These are phyloP conservation scores for Linnaemya tessellans DNA, from an alignment of 2,888 invertebrate species.

Conservation along the genomic window DNA sequence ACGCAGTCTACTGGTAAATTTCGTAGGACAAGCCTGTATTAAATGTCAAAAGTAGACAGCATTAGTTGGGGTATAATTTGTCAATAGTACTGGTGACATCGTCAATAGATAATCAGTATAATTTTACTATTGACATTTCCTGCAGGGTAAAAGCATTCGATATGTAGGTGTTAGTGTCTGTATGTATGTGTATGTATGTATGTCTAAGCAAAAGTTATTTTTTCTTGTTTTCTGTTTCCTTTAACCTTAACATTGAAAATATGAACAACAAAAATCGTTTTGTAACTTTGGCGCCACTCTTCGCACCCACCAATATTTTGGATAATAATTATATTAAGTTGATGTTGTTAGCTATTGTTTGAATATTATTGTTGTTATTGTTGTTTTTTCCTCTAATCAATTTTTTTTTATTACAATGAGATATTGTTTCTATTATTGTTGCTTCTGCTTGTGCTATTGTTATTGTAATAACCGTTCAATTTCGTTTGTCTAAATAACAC, in stretches of 20 bases:
- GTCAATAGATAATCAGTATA: too few relatives aligned
- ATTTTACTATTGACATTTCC: too few relatives aligned
- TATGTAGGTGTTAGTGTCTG: neutral
- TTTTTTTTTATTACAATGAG: conserved; percentile 2
- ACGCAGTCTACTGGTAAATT: too few relatives aligned
- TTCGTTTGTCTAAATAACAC: conserved; percentile 2
- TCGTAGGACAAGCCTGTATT: too few relatives aligned
- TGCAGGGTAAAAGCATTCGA: neutral
- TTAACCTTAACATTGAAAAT: neutral
- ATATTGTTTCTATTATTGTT: conserved; percentile 6
- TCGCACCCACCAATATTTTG: conserved; percentile 28
- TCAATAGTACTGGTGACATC: too few relatives aligned
- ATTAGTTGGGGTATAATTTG: too few relatives aligned
- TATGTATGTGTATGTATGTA: neutral
- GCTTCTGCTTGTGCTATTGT: neutral
- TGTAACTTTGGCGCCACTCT: conserved; percentile 5
- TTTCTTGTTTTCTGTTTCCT: neutral
- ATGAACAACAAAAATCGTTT: neutral
- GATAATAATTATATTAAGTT: conserved; percentile 40
- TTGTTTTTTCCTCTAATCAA: conserved; percentile 8
- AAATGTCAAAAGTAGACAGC: too few relatives aligned
- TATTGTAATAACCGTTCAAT: neutral
- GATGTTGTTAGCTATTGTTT: conserved; percentile 32
- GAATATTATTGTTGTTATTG: neutral
- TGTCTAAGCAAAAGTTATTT: neutral